A percentile compares a stretch with the other conserved stretches of the same genome.
phyloP scores from a whole-genome alignment of 2,888 invertebrate species.

The Lypha dubia region DNA sequence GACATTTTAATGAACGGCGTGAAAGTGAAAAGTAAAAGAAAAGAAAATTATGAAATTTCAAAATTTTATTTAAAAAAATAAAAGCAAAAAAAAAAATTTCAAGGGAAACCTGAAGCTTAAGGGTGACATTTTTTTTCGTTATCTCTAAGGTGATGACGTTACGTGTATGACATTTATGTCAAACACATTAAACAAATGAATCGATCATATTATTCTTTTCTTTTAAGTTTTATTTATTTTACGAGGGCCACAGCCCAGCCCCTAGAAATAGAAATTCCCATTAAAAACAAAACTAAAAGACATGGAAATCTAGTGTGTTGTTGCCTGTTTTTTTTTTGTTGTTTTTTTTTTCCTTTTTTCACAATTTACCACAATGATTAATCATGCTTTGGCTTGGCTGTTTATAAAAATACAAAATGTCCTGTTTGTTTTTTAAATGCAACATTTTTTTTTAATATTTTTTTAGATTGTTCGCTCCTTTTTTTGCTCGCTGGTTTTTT shows the following conservation, averaged over 20 bases:
- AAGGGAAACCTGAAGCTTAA: conserved; percentile 64
- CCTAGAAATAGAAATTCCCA: conserved; percentile 50
- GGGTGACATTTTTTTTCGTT: conserved; percentile 52
- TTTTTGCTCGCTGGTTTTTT: background rate
- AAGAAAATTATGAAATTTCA: no score
- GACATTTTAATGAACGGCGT: conserved; percentile 66
- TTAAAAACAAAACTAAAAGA: conserved; percentile 15
- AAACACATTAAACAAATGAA: conserved; percentile 62
- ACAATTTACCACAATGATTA: conserved; percentile 70
- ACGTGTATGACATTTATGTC: conserved; percentile 64
- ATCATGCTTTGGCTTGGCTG: conserved; percentile 57
- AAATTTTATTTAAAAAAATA: conserved; percentile 60
- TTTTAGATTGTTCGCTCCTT: background rate
- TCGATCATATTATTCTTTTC: conserved; percentile 49
- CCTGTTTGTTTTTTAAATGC: conserved; percentile 54
- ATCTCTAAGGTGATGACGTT: conserved; percentile 52
- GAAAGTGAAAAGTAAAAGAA: conserved; percentile 52
- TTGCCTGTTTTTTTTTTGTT: background rate
- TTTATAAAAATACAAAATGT: conserved; percentile 39
- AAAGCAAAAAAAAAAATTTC: background rate
- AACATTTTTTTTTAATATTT: conserved; percentile 11
- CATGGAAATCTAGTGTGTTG: conserved; percentile 9
- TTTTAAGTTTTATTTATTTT: background rate
- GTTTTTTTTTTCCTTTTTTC: conserved; percentile 17
- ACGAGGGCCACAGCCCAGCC: conserved; percentile 48